Evolutionary conservation across 2,888 invertebrate genomes (phyloP), one percentile per base, ranked within the genome.

Genomic region (Aelia acuminata): DNA sequence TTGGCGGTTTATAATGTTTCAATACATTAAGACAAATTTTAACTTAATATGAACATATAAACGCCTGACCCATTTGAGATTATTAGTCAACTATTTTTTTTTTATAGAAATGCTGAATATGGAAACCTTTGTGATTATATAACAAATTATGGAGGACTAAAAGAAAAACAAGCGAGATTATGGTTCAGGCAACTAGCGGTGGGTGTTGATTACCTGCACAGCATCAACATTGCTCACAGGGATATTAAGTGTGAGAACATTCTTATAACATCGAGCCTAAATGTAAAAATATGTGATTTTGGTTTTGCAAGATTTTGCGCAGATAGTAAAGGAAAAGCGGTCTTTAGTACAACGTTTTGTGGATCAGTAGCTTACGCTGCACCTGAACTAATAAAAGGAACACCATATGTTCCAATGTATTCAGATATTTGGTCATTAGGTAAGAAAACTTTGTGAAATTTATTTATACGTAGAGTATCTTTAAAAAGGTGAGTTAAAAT

Each of bases 291-390:
- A 88, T 96, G 96, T 0, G 97, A 97, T 93, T 97, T 97, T 91
- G 97, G 97, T 31, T 97, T 97, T 91, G 95, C 96, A 0, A 57
- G 90, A 50, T 89, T 89, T 70, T 88, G 89, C 8, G 85, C 88
- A 7, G 88, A 87, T 35, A 43, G 31, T 20, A 88, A 88, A 87
- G 92, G 93, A 3, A 92, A 86, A 49, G 93, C 93, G 35, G 92
- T 95, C 20, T 91, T 95, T 87, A 97, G 97, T 90, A 94, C 95
- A 91, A 97, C 97, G 0, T 97, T 96, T 91, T 97, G 97, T 91
- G 97, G 97, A 0, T 97, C 97, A 26, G 93, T 97, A n/a, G 96
- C 97, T 10, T 98, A 98, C 92, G 97, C 96, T 0, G 96, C 97
- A 0, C 97, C 97, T 0, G 97, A 98, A 92, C 95, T 98, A 89